phyloP scores from a whole-genome alignment of 35 echinoderm and acorn worm genomes.

The Lytechinus pictus region DNA sequence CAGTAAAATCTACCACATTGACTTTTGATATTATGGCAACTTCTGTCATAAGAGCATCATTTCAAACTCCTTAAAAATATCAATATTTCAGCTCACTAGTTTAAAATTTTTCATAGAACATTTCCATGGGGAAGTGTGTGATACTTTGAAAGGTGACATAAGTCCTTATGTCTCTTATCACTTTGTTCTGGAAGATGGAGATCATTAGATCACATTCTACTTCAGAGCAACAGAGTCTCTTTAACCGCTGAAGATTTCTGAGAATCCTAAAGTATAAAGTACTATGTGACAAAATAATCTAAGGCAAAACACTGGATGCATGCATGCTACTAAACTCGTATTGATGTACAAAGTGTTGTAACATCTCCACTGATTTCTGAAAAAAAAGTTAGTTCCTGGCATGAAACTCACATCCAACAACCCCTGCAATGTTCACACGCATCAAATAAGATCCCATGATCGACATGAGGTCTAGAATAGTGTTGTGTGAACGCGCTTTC shows the following conservation, averaged over 20 bases:
- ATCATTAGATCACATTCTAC: conserved; percentile 13
- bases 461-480: neutral
- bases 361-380: neutral
- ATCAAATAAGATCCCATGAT: neutral
- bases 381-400: neutral
- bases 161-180: neutral
- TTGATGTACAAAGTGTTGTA: neutral
- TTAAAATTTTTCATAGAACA: neutral
- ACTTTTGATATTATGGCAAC: neutral
- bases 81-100: neutral
- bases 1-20: neutral
- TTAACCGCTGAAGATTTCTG: neutral
- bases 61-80: neutral
- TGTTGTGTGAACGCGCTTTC: neutral
- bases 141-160: neutral
- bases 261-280: neutral
- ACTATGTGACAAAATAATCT: neutral
- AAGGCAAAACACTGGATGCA: neutral
- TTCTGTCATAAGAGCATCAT: neutral
- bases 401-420: neutral
- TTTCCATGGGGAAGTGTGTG: neutral
- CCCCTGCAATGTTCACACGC: neutral
- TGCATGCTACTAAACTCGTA: neutral
- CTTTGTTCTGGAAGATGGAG: neutral
- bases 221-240: conserved; percentile 7